Evolutionary conservation across 2,888 invertebrate species (phyloP).

Genomic region (Cataglyphis rosenhaueri): DNA sequence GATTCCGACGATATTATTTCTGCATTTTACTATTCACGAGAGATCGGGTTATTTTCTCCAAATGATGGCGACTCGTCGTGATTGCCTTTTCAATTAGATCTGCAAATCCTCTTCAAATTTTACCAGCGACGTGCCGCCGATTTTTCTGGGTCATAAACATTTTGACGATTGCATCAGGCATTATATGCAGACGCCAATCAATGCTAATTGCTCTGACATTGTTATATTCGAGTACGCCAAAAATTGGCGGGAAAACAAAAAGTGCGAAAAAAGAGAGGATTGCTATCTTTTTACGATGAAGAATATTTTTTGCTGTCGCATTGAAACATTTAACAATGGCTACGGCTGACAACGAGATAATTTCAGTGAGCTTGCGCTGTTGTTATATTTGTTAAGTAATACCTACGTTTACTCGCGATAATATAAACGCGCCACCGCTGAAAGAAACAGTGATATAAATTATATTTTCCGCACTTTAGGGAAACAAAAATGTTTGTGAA

Average conservation of each 20-base stretch:
- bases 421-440: neutral
- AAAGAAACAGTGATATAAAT: constrained; percentile 24
- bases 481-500: constrained; percentile 10
- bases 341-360: neutral
- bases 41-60: constrained; percentile 20
- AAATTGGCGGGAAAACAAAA: constrained; percentile 10
- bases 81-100: constrained; percentile 50
- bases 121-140: neutral
- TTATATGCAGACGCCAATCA: constrained; percentile 45
- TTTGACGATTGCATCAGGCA: constrained; percentile 57
- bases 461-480: constrained; percentile 9
- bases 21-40: constrained; percentile 20
- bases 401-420: neutral
- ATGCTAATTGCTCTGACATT: constrained; percentile 40
- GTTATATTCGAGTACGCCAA: constrained; percentile 26
- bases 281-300: neutral
- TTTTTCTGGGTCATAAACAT: constrained; percentile 31
- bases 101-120: constrained; percentile 36
- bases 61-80: constrained; percentile 26
- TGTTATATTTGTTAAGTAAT: neutral
- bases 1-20: constrained; percentile 23
- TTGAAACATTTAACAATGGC: neutral
- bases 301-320: neutral
- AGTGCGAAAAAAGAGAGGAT: neutral
- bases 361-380: neutral